Evolutionary conservation across 2,797 vertebrate species (phyloP), one percentile per base, ranked within the genome.

Genomic region (Agapornis canus): DNA sequence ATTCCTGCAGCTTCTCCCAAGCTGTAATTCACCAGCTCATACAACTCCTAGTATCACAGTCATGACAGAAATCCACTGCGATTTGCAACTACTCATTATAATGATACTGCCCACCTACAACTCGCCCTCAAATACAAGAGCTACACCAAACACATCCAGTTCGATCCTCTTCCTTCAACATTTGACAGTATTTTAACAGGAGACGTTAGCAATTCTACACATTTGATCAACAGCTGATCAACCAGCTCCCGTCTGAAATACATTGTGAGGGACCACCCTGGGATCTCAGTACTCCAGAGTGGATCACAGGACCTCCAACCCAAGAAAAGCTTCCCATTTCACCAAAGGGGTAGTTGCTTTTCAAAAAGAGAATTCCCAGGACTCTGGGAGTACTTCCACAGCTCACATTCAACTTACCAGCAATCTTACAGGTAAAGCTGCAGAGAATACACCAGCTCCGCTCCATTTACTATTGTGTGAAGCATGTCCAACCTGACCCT

Each of bases 131-230:
- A 25, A 43, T 3, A 51, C 8, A 45, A n/a, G 25, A 70, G 29
- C 25, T 66, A 56, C 12, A 21, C 39, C 51, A 0, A 0, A 32
- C 8, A 39, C 25, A 29, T 5, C 5, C 65, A n/a, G 23, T 48
- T 15, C 3, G 0, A 10, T 45, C 61, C 4, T 4, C 17, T n/a
- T 45, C 32, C 80, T 35, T 35, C 52, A 45, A 31, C 0, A 37
- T 8, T 2, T 7, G 1, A 16, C 0, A 51, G 21, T 2, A 21
- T 48, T 79, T 48, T 23, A 31, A 68, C 63, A 69, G 26, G 37
- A 43, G 48, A 66, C 8, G 2, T 2, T 5, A 37, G 6, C 2
- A 4, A 10, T 66, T 61, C 29, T 20, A 27, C 0, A 0, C 0
- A 1, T 23, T 5, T 39, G 11, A 47, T 17, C 31, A 25, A 19